Evolutionary conservation across 2,888 invertebrate species (phyloP), one percentile per base, ranked within the genome.

Genomic region (Drosophila mayaguana): DNA sequence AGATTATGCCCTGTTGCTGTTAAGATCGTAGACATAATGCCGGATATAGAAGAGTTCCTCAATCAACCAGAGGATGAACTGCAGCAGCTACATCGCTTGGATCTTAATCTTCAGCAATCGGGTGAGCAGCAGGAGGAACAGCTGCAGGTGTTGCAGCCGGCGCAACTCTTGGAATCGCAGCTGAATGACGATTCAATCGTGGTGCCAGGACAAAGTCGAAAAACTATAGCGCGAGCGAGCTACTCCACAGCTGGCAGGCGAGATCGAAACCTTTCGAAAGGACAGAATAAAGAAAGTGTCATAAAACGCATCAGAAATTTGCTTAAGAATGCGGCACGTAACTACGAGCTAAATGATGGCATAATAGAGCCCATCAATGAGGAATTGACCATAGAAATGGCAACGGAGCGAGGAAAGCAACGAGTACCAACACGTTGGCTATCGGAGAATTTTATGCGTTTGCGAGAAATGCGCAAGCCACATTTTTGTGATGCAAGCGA

Each of bases 1-100:
- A 18, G n/a, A 18, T 3, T 50, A 11, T 32, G 18, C 7, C 4
- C 46, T 12, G 32, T 48, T 6, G 48, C 40, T 40, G 36, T 7
- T 1, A 63, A 28, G 2, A 46, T 75, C 2, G 48, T 63, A 7
- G 54, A 51, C 1, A 36, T 78, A 1, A 55, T 75, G 16, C 40
- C 12, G 0, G 70, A 81, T 8, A 34, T 81, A 0, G 72, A 70
- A 38, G 22, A 7, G 14, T 4, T 83, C 20, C 40, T 87, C 3
- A 28, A 2, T 2, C 53, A 50, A 3, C n/a, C 11, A 1, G 16
- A 67, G 25, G n/a, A n/a, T 3, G 43, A 50, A 22, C 34, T 57
- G 42, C 16, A 18, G 18, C 54, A 42, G 22, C 2, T 43, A 28
- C 51, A 25, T 9, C 32, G 42, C 2, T 25, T 40, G 5, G 28